A percentile compares a stretch with the other conserved stretches of the same genome.
Conservation (phyloP, 1,140 invertebrate genomes). For the Orius laevigatus region DNA sequence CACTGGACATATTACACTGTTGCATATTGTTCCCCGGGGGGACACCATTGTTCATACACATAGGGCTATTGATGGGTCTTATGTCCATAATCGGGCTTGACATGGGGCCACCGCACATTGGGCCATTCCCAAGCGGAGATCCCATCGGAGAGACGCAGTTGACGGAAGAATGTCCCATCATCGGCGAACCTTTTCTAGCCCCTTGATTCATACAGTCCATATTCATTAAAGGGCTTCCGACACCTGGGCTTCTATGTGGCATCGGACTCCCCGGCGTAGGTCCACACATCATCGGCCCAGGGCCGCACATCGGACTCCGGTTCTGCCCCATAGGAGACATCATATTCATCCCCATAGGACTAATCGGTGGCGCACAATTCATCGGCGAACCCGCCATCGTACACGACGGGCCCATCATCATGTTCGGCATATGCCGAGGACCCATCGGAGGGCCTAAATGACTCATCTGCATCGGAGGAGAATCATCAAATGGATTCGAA, state of each 20-base stretch:
- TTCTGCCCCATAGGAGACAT: slow-evolving; percentile 37
- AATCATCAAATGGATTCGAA: slow-evolving; percentile 91
- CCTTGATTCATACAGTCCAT: slow-evolving; percentile 15
- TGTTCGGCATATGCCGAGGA: slow-evolving; percentile 39
- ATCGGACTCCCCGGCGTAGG: slow-evolving; percentile 29
- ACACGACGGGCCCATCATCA: slow-evolving; percentile 33
- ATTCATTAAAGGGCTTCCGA: slow-evolving; percentile 22
- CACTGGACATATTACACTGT: slow-evolving; percentile 25
- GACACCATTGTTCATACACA: slow-evolving; percentile 17
- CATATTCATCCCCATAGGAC: slow-evolving; percentile 43
- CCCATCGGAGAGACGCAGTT: slow-evolving; percentile 22
- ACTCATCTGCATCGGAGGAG: slow-evolving; percentile 37
- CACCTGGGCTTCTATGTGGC: slow-evolving; percentile 21
- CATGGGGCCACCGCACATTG: slow-evolving; percentile 28
- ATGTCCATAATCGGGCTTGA: slow-evolving; percentile 31
- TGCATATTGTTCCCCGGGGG: slow-evolving; percentile 22
- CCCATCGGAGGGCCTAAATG: slow-evolving; percentile 28
- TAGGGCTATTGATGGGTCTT: slow-evolving; percentile 29
- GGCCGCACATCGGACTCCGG: slow-evolving; percentile 19
- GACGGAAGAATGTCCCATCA: slow-evolving; percentile 19
- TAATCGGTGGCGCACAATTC: slow-evolving; percentile 29
- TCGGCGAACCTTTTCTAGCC: slow-evolving; percentile 21
- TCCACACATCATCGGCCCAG: slow-evolving; percentile 20
- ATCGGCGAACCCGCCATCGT: slow-evolving; percentile 32
- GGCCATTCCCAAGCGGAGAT: slow-evolving; percentile 11